Conservation (phyloP, 2,888 invertebrate species). For the Byasa hedistus region DNA sequence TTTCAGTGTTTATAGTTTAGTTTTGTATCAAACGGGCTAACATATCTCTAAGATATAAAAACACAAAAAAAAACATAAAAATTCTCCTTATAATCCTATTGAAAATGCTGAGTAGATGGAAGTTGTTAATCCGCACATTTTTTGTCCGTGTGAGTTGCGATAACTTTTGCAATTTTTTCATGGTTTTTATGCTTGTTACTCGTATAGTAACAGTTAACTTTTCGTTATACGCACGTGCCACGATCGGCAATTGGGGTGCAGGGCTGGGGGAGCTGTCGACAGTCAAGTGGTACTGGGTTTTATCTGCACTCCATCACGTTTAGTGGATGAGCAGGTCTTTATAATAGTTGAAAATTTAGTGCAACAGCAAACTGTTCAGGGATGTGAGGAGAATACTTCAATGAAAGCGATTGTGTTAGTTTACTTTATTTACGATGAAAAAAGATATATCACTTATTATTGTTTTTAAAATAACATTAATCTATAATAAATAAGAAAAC, state of each 20-base stretch:
- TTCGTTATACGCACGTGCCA: constrained; percentile 38
- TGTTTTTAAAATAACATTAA: no score
- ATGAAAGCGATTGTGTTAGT: not conserved
- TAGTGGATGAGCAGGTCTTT: constrained; percentile 32
- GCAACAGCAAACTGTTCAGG: constrained; percentile 19
- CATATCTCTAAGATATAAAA: no score
- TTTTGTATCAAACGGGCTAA: no score
- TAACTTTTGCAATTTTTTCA: no score
- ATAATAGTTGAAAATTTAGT: constrained; percentile 24
- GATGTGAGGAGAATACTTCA: constrained; percentile 9
- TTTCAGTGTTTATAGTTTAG: no score
- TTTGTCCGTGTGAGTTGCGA: no score
- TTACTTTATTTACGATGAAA: not conserved
- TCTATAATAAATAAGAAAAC: no score
- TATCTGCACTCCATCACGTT: constrained; percentile 61
- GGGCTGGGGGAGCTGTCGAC: constrained; percentile 32
- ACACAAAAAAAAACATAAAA: no score
- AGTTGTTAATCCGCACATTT: no score
- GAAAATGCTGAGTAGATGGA: no score
- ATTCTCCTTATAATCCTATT: no score
- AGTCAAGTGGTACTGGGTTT: constrained; percentile 47
- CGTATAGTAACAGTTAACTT: not conserved
- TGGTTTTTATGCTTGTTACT: not conserved
- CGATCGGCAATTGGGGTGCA: constrained; percentile 29
- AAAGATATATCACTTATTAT: no score